A percentile compares a stretch with the other conserved stretches of the same genome.
phyloP scores from a whole-genome alignment of 2,797 vertebrate species.

The Lepilemur ruficaudatus region DNA sequence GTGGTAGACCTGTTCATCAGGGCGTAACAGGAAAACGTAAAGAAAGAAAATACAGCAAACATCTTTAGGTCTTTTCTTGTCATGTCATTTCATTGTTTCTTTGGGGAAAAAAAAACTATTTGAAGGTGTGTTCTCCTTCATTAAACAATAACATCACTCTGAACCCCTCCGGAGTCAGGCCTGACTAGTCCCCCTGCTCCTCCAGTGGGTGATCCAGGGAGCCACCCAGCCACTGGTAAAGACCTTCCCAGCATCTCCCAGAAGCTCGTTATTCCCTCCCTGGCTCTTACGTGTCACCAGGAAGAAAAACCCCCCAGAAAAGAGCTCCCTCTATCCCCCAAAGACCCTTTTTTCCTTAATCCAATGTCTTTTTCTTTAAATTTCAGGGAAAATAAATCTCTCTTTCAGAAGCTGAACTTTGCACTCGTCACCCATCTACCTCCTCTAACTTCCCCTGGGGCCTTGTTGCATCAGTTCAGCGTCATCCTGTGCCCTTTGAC shows the following conservation, averaged over 20 bases:
- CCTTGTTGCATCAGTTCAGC: no score
- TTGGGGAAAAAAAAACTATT: neutral
- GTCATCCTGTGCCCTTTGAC: neutral
- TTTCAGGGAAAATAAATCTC: neutral
- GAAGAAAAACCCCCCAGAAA: neutral
- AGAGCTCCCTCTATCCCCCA: no score
- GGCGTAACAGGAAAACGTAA: neutral
- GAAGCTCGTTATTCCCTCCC: neutral
- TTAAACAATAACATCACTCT: neutral
- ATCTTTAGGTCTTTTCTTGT: neutral
- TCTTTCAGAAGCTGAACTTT: neutral
- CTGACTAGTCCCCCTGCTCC: neutral
- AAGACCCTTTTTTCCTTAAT: neutral
- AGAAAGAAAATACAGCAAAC: neutral
- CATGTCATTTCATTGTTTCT: neutral
- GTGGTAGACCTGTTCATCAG: neutral
- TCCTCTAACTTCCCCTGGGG: neutral
- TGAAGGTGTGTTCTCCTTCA: neutral
- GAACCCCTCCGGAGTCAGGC: neutral
- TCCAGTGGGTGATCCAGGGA: neutral
- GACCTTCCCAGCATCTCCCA: neutral
- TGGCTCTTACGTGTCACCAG: neutral
- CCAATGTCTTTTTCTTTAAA: neutral
- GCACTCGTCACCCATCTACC: neutral
- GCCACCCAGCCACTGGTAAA: neutral